Conservation (phyloP, 1,140 invertebrate species). For the Bilobella aurantiaca region DNA sequence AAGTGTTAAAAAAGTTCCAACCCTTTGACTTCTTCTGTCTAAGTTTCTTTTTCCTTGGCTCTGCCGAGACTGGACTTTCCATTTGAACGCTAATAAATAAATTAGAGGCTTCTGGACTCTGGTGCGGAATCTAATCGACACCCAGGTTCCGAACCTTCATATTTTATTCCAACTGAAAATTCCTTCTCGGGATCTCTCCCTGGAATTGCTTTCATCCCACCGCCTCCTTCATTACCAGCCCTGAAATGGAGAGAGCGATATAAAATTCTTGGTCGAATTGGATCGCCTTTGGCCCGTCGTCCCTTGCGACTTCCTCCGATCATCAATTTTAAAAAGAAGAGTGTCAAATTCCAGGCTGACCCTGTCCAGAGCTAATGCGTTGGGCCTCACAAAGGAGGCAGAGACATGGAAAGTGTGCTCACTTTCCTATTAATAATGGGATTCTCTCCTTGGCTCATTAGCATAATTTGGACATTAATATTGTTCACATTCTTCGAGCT, state of each 20-base stretch:
- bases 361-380: slow-evolving; percentile 14
- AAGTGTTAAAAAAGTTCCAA: no score
- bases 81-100: slow-evolving; percentile 15
- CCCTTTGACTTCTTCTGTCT: no score
- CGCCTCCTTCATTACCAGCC: neutral
- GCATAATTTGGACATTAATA: slow-evolving; percentile 34
- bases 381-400: neutral
- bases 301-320: slow-evolving; percentile 7
- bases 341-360: slow-evolving; percentile 33
- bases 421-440: slow-evolving; percentile 25
- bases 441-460: slow-evolving; percentile 27
- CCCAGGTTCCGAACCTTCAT: neutral
- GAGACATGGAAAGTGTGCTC: neutral
- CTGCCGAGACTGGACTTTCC: neutral
- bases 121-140: neutral
- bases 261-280: slow-evolving; percentile 6
- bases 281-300: slow-evolving; percentile 11
- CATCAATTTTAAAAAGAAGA: slow-evolving; percentile 32
- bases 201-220: neutral
- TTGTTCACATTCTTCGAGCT: neutral
- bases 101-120: neutral
- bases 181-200: neutral
- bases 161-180: slow-evolving; percentile 4
- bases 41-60: neutral
- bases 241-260: no score